Base-by-base conservation (phyloP, 92 coral and sea anemone genomes). In the Paramuricea clavata region DNA sequence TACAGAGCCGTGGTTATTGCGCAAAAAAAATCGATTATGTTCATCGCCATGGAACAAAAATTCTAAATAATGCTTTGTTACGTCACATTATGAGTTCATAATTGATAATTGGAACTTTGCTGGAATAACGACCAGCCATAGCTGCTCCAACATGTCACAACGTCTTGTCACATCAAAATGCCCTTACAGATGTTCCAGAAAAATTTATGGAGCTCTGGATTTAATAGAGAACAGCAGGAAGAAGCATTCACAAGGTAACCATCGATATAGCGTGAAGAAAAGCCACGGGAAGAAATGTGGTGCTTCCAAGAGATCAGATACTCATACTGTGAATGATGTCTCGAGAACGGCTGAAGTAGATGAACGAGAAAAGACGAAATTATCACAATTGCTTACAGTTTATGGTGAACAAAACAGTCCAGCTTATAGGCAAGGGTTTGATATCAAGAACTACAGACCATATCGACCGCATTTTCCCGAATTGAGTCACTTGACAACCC, bases 381-480 rank as follows among this genome's bases (percentile, higher is more conserved):
- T 95, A 30, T 92, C 90, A 36, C 87, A 91, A 56, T 79, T 95
- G 21, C 90, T 94, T 75, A 49, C 93, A 8, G 91, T 95, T 77
- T 95, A 95, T 67, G 97, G 96, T 0, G 93, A 88, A 54, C 98
- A 95, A 81, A 95, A 93, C 31, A 95, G 95, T 1, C 80, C 88
- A 19, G 78, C 98, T 0, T 95, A 92, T 75, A 89, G 98, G 34
- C 86, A 75, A 60, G 85, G 98, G 25, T 73, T 73, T 42, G 59
- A 73, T 73, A 23, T 31, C 34, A 73, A 73, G 30, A 73, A 73
- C 79, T 73, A 42, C 35, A 54, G 22, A 13, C 93, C 94, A 7
- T 89, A 81, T 62, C 87, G 93, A 69, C 98, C 98, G 15, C 83
- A 90, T 83, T 95, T 95, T 30, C 98, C 98, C 23, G 85, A 94